Base-by-base conservation (phyloP, 2,113 vertebrate genomes). In the Trichomycterus rosablanca region DNA sequence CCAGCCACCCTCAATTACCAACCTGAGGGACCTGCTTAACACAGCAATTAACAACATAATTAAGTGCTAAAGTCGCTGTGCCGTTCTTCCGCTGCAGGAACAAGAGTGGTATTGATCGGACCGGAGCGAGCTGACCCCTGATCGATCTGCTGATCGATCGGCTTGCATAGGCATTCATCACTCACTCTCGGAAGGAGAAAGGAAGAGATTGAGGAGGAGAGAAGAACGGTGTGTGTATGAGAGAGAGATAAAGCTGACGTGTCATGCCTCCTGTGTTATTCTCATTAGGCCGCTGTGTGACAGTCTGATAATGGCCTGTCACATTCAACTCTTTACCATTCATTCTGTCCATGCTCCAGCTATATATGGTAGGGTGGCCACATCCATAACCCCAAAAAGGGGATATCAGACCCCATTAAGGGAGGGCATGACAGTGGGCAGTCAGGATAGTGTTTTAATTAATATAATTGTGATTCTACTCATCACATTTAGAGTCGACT, bases 21-120 rank as follows among this genome's bases (percentile, higher is more conserved):
- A 85, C 85, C 78, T 57, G 80, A 80, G 84, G 83, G 78, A 80
- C 75, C 79, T 83, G 83, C 83, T 86, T 86, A 86, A 87, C 80
- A 68, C 84, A 79, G 85, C 86, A 87, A 88, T 88, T 88, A 88
- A 86, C 85, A 88, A 86, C 81, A 85, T 88, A 82, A 88, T 88
- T 88, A 86, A 87, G 86, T 86, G 83, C 71, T 82, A 83, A 80
- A 78, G 82, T 76, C 73, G 78, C 77, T 80, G 76, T 82, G 83
- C 72, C 82, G 59, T 80, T 81, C 71, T 68, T 65, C 76, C 70
- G 39, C 48, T 76, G 69, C 51, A 55, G 78, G 78, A 88, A 86
- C 85, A 80, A 87, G 83, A 81, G 71, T 55, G 24, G 45, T 76
- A 88, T 87, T 84, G 85, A 88, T 85, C 81, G 82, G 73, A 63